A percentile compares a stretch with the other conserved stretches of the same genome.
Evolutionary conservation across 2,797 vertebrate species (phyloP).

Genomic region (Enteromius afrohamiltoni): DNA sequence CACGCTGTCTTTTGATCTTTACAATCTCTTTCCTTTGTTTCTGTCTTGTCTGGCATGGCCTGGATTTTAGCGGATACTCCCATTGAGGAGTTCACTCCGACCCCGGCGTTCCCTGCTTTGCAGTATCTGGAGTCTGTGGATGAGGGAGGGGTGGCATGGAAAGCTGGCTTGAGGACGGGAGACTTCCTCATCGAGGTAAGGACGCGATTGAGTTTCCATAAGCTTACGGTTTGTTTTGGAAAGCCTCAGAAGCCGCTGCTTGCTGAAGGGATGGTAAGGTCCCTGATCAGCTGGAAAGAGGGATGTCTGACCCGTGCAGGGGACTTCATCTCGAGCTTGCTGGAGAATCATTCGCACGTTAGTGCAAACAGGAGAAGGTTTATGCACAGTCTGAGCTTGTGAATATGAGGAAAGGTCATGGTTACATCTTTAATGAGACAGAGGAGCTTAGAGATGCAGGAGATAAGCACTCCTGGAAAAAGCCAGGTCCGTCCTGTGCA

Average conservation of each 20-base stretch:
- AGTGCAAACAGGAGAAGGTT: constrained; percentile 53
- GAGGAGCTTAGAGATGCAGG: constrained; percentile 33
- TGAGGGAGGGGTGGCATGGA: constrained; percentile 89
- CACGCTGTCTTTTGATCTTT: not conserved
- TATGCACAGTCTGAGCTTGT: constrained; percentile 49
- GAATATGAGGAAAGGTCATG: constrained; percentile 57
- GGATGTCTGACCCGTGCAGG: constrained; percentile 16
- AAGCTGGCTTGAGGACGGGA: constrained; percentile 86
- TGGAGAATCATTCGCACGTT: constrained; percentile 42
- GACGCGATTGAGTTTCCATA: not conserved
- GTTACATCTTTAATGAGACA: constrained; percentile 63
- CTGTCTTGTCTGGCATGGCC: not conserved
- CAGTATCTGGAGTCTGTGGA: constrained; percentile 92
- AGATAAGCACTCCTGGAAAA: constrained; percentile 33
- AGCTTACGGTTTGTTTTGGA: constrained; percentile 10
- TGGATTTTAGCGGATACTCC: constrained; percentile 82
- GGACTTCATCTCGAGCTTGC: constrained; percentile 32
- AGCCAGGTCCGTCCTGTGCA: constrained; percentile 40
- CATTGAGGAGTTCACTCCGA: constrained; percentile 90
- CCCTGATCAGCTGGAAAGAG: constrained; percentile 21
- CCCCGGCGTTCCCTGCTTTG: constrained; percentile 87
- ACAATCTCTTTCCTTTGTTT: constrained; percentile 16
- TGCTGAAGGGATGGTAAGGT: constrained; percentile 27
- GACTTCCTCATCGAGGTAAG: constrained; percentile 89
- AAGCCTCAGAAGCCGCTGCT: not conserved